Evolutionary conservation across 2,113 vertebrate genomes (phyloP).

Genomic region (Phrynosoma blainvillii): DNA sequence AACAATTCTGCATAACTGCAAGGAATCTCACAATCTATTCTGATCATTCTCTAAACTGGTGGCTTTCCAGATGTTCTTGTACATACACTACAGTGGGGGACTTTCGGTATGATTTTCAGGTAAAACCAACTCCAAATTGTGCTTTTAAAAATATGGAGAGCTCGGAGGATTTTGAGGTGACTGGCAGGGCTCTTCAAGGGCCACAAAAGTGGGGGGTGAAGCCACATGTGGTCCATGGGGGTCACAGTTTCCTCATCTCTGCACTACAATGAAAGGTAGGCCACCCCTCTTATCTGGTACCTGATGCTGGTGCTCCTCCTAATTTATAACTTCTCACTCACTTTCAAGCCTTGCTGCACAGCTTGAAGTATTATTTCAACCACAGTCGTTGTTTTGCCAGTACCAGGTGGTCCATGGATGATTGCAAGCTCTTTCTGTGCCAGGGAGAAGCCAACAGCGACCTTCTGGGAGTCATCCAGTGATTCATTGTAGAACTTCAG

Average conservation of each 20-base stretch:
- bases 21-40: too few relatives aligned
- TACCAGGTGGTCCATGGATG: constrained; percentile 94
- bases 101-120: too few relatives aligned
- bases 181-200: background rate
- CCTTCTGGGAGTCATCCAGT: constrained; percentile 90
- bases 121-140: background rate
- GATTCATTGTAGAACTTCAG: constrained; percentile 78
- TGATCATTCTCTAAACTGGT: too few relatives aligned
- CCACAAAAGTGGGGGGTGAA: background rate
- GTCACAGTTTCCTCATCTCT: background rate
- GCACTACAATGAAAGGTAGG: background rate
- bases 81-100: too few relatives aligned
- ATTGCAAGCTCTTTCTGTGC: constrained; percentile 92
- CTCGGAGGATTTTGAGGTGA: background rate
- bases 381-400: constrained; percentile 95
- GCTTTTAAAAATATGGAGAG: background rate
- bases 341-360: constrained; percentile 88
- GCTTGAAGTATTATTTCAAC: constrained; percentile 92
- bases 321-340: constrained; percentile 56
- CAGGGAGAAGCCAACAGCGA: constrained; percentile 88
- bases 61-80: too few relatives aligned
- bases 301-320: background rate
- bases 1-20: too few relatives aligned
- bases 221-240: background rate
- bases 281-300: background rate